A percentile compares a stretch with the other conserved stretches of the same genome.
phyloP scores from a whole-genome alignment of 2,113 vertebrate genomes.

The Lamprotornis superbus region DNA sequence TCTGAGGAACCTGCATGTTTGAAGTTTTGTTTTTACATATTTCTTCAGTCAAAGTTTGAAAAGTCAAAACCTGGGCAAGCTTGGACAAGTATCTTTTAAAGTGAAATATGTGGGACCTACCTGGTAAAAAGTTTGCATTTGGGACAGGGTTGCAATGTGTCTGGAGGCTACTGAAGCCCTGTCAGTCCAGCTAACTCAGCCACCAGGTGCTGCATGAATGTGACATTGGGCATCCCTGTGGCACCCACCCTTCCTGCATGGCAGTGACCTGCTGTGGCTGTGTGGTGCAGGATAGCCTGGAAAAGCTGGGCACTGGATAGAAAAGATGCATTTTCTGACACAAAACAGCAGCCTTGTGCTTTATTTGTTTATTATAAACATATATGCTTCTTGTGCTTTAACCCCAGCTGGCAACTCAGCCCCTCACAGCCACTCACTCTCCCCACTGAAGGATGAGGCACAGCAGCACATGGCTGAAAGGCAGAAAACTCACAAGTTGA shows the following conservation, averaged over 20 bases:
- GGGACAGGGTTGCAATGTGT: neutral
- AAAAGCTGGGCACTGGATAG: neutral
- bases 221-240: neutral
- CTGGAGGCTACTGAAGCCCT: neutral
- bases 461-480: neutral
- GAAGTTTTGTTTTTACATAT: neutral
- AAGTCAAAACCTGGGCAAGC: neutral
- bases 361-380: no score
- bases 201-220: neutral
- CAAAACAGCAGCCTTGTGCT: neutral
- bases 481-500: neutral
- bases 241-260: neutral
- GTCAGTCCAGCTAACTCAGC: neutral
- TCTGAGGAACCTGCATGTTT: neutral
- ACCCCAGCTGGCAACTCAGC: neutral
- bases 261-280: neutral
- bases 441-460: neutral
- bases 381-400: neutral
- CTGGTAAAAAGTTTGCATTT: neutral
- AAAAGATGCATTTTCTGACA: neutral
- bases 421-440: neutral
- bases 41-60: neutral
- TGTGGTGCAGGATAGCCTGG: accelerated
- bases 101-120: neutral
- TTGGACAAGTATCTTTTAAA: neutral